Base-by-base conservation (phyloP, 1,140 invertebrate species). In the Drosophila miranda region DNA sequence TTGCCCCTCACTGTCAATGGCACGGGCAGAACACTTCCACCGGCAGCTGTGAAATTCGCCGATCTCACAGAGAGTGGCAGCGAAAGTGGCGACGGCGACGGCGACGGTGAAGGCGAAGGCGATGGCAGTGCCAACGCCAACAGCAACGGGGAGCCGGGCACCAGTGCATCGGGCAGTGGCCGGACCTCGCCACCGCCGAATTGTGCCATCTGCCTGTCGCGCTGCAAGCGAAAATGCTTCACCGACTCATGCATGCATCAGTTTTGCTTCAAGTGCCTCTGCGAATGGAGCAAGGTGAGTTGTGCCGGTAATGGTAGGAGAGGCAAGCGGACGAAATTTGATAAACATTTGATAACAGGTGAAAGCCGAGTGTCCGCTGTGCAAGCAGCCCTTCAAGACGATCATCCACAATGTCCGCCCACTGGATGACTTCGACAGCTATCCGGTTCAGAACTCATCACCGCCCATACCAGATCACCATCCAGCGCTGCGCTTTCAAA, bases 321-420 rank as follows among this genome's bases (percentile, higher is more conserved):
- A 8, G 28, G 6, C 28, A 8, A 8, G 9, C 11, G 34, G 3
- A 38, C 34, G 11, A 38, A 38, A 38, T 38, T 13, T 13, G 9
- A 9, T 30, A 6, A 21, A 8, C n/a, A 8, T 8, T 2, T 14
- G 9, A n/a, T 13, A 89, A 14, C 84, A 94, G 94, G 95, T 98
- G 7, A 98, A 98, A 91, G 93, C 97, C 11, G 97, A 97, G 87
- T 99, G 98, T 91, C 98, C 98, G 4, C 92, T 99, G 0, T 99
- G 98, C 91, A 98, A 99, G 80, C 96, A 97, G 86, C 93, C 94
- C 5, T 98, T 99, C 89, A 96, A 94, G 75, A 96, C 95, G 5
- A 98, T 99, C 41, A 96, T 98, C 72, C 96, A 98, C 90, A 98
- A 97, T 94, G 95, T 98, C 3, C 94, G 95, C 71, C 96, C 96